phyloP scores from a whole-genome alignment of 2,113 vertebrate species.

The Anoplopoma fimbria region DNA sequence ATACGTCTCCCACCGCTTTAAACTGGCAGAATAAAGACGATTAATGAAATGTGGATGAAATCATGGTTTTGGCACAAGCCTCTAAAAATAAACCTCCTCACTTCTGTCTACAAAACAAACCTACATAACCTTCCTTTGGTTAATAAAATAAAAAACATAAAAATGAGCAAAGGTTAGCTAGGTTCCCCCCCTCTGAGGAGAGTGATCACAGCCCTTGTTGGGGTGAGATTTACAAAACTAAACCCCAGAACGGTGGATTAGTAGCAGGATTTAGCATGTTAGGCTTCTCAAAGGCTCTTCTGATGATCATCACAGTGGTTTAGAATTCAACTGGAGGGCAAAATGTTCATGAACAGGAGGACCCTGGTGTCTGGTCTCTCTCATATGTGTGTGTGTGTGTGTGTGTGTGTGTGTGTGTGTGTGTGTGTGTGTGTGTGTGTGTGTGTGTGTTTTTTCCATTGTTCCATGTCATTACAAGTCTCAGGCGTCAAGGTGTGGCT shows the following conservation, averaged over 20 bases:
- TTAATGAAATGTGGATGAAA: constrained; percentile 54
- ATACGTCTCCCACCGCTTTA: constrained; percentile 22
- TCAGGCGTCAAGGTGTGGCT: constrained; percentile 82
- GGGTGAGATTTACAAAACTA: constrained; percentile 51
- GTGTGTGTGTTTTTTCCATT: no score
- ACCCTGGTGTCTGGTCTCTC: constrained; percentile 56
- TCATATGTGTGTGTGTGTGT: background rate
- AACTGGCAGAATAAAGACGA: constrained; percentile 55
- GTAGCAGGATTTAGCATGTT: constrained; percentile 29
- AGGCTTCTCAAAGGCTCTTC: constrained; percentile 75
- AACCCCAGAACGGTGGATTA: constrained; percentile 60
- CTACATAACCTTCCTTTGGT: constrained; percentile 74
- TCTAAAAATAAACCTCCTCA: constrained; percentile 36
- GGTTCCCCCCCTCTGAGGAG: constrained; percentile 43
- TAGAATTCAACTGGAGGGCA: constrained; percentile 70
- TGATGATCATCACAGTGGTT: constrained; percentile 85
- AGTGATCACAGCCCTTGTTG: constrained; percentile 69
- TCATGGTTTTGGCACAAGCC: constrained; percentile 63
- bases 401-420: background rate
- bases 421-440: background rate
- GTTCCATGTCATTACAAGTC: constrained; percentile 76
- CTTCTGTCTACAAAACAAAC: constrained; percentile 36
- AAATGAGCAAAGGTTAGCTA: constrained; percentile 55
- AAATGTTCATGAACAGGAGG: constrained; percentile 58
- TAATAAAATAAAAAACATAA: constrained; percentile 55